A percentile compares a stretch with the other conserved stretches of the same genome.
Evolutionary conservation across 2,888 invertebrate species (phyloP).

Genomic region (Sarcophaga carnaria): DNA sequence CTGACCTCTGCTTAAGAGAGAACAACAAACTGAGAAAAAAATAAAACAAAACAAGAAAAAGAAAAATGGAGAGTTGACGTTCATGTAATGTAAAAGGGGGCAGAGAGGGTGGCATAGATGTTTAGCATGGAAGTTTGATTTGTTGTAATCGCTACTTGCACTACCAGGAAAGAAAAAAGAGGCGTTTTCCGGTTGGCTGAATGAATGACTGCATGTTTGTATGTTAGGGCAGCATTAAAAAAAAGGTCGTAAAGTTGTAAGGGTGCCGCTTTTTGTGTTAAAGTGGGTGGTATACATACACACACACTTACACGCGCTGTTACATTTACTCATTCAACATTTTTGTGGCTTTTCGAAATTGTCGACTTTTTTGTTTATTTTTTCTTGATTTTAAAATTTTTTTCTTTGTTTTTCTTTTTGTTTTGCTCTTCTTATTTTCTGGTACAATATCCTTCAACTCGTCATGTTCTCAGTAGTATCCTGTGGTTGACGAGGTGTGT

Average conservation of each 20-base stretch:
- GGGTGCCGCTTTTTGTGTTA: slow-evolving; percentile 50
- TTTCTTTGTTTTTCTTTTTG: slow-evolving; percentile 65
- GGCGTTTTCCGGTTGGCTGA: slow-evolving; percentile 80
- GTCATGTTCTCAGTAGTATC: slow-evolving; percentile 37
- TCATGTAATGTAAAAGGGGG: neutral
- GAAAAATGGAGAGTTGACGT: neutral
- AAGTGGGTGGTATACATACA: slow-evolving; percentile 52
- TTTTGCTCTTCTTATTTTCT: slow-evolving; percentile 7
- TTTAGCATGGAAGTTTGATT: slow-evolving; percentile 64
- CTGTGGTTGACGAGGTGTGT: slow-evolving; percentile 67
- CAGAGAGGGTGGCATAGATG: slow-evolving; percentile 2
- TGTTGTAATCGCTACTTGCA: slow-evolving; percentile 65
- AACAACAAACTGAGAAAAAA: neutral
- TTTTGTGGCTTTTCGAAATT: slow-evolving; percentile 79
- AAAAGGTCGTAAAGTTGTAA: slow-evolving; percentile 60
- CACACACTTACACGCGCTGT: neutral
- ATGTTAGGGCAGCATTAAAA: slow-evolving; percentile 24
- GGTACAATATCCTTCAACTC: slow-evolving; percentile 43
- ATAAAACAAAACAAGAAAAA: neutral
- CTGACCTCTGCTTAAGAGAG: slow-evolving; percentile 34
- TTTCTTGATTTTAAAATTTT: slow-evolving; percentile 49
- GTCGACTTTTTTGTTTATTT: slow-evolving; percentile 73
- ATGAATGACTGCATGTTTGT: slow-evolving; percentile 57
- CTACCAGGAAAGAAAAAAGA: slow-evolving; percentile 74
- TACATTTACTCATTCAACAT: slow-evolving; percentile 70